Conservation (phyloP, 1,140 invertebrate species). For the Rhizoglyphus robini region DNA sequence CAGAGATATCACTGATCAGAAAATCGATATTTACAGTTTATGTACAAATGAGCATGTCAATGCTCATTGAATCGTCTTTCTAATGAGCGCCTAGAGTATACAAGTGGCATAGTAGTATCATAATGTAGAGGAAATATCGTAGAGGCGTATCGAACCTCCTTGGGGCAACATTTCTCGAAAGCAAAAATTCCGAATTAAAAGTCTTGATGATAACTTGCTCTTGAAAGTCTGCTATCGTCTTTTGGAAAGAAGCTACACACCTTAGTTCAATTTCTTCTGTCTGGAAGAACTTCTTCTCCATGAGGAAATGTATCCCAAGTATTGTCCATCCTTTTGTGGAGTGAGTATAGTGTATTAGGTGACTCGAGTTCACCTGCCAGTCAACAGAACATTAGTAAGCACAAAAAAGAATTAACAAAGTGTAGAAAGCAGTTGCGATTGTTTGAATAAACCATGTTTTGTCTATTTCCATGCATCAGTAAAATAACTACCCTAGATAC, state of each 20-base stretch:
- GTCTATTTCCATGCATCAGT: not conserved
- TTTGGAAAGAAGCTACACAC: not conserved
- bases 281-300: slow-evolving; percentile 18
- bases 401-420: not conserved
- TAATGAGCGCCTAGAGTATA: too few species aligned
- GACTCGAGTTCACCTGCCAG: not conserved
- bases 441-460: not conserved
- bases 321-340: not conserved
- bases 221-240: slow-evolving; percentile 17
- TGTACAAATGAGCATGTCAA: too few species aligned
- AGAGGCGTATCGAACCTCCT: not conserved
- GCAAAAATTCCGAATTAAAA: slow-evolving; percentile 2
- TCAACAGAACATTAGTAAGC: not conserved
- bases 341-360: not conserved
- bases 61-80: too few species aligned
- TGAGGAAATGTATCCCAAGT: not conserved
- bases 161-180: not conserved
- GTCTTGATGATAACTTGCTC: slow-evolving; percentile 17
- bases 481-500: not conserved
- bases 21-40: too few species aligned
- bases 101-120: too few species aligned
- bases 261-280: slow-evolving; percentile 16
- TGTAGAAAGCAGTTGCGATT: not conserved
- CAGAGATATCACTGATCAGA: too few species aligned
- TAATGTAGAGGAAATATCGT: too few species aligned